Percentiles rank a stretch among this genome's conserved stretches.
phyloP scores from a whole-genome alignment of 2,888 invertebrate genomes.

The Trimorus sp. region DNA sequence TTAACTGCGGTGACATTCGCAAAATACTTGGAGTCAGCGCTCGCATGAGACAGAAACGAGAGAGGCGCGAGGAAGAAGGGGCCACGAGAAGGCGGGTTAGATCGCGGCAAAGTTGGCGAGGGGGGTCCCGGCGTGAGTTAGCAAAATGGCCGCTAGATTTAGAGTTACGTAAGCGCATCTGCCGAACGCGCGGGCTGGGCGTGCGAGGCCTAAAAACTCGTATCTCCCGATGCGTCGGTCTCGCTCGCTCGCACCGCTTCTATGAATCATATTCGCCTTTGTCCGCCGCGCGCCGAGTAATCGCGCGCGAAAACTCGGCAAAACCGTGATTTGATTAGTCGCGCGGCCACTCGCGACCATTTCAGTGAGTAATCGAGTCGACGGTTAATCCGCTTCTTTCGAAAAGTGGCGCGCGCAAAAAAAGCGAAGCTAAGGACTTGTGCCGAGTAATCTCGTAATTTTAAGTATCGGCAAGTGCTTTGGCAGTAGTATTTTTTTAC shows the following conservation, averaged over 20 bases:
- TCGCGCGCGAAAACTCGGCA: not conserved
- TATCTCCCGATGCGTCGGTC: slow-evolving; percentile 35
- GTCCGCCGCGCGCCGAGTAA: slow-evolving; percentile 11
- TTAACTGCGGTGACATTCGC: slow-evolving; percentile 61
- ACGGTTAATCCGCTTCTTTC: no score
- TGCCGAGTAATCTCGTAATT: no score
- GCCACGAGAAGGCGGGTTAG: slow-evolving; percentile 60
- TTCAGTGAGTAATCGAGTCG: no score
- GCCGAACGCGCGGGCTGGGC: slow-evolving; percentile 72
- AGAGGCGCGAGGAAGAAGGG: slow-evolving; percentile 57
- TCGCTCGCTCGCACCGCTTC: slow-evolving; percentile 27
- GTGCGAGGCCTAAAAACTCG: slow-evolving; percentile 61
- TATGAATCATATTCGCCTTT: slow-evolving; percentile 42
- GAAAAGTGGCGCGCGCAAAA: no score
- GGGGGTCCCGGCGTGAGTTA: slow-evolving; percentile 71
- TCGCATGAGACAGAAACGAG: slow-evolving; percentile 51
- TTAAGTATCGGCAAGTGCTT: no score
- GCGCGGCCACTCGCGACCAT: no score
- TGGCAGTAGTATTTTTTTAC: no score
- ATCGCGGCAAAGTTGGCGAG: slow-evolving; percentile 61
- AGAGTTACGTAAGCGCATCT: slow-evolving; percentile 77
- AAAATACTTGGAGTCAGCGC: slow-evolving; percentile 58
- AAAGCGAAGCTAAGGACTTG: no score
- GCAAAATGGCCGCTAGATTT: slow-evolving; percentile 80
- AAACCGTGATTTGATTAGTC: no score